Conservation (phyloP, 2,888 invertebrate genomes). For the Drosophila lutescens region DNA sequence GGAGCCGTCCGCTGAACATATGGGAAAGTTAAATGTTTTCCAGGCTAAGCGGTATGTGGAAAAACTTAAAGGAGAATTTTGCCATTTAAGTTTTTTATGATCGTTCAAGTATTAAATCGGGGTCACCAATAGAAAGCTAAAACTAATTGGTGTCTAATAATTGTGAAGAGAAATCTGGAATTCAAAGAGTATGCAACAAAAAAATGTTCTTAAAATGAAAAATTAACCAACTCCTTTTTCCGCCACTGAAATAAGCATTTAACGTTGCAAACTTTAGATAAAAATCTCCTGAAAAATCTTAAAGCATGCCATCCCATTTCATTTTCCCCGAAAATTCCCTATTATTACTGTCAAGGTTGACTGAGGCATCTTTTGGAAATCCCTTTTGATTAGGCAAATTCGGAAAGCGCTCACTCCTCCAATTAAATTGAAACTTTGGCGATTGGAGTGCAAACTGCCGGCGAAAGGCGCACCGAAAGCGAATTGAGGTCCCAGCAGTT, state of each 20-base stretch:
- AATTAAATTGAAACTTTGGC: conserved; percentile 72
- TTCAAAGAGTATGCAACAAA: too few relatives aligned
- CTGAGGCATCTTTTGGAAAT: conserved; percentile 1
- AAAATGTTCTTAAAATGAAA: too few relatives aligned
- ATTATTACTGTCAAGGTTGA: not conserved
- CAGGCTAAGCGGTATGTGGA: not conserved
- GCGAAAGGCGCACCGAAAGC: conserved; percentile 50
- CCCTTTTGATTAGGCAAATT: conserved; percentile 46
- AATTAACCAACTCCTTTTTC: too few relatives aligned
- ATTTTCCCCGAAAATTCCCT: not conserved
- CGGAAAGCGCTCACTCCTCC: conserved; percentile 38
- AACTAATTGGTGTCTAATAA: too few relatives aligned
- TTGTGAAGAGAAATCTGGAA: too few relatives aligned
- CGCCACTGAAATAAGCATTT: too few relatives aligned
- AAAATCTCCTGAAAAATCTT: not conserved
- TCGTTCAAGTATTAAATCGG: too few relatives aligned
- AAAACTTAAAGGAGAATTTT: too few relatives aligned
- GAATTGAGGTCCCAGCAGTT: conserved; percentile 54
- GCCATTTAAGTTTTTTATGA: too few relatives aligned
- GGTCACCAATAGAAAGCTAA: too few relatives aligned
- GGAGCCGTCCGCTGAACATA: conserved; percentile 21
- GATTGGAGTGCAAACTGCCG: conserved; percentile 61
- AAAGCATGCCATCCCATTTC: not conserved
- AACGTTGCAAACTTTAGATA: too few relatives aligned
- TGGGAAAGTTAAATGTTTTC: conserved; percentile 20